phyloP scores from a whole-genome alignment of 35 echinoderm and acorn worm genomes.

The Holothuria glaberrima region DNA sequence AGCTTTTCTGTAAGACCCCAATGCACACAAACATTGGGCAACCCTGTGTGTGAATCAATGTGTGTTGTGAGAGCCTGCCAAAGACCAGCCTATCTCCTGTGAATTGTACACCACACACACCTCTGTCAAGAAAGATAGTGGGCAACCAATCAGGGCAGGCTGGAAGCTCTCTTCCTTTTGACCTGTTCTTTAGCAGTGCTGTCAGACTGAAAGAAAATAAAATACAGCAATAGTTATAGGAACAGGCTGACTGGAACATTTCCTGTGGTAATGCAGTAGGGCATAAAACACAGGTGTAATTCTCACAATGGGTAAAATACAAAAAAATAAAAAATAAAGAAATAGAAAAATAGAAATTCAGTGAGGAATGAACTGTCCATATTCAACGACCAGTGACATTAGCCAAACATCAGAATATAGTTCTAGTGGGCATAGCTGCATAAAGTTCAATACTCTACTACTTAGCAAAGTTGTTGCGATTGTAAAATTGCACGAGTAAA shows the following conservation, averaged over 20 bases:
- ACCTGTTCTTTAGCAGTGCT: constrained; percentile 7
- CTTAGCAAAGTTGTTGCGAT: too few species aligned
- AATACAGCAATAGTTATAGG: not conserved
- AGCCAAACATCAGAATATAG: too few species aligned
- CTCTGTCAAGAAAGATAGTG: not conserved
- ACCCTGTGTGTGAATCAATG: not conserved
- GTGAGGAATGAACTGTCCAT: too few species aligned
- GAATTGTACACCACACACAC: not conserved
- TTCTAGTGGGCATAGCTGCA: too few species aligned
- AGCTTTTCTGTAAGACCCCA: not conserved
- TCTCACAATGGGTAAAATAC: not conserved
- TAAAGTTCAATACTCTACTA: too few species aligned
- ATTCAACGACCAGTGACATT: too few species aligned
- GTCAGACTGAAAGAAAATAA: constrained; percentile 45
- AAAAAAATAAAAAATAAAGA: too few species aligned
- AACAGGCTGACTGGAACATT: constrained; percentile 26
- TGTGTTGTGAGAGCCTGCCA: not conserved
- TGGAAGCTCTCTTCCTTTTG: constrained; percentile 31
- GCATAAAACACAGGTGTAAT: not conserved
- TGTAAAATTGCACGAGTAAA: too few species aligned
- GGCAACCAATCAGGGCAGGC: constrained; percentile 8
- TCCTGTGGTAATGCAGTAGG: constrained; percentile 33
- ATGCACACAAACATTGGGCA: not conserved
- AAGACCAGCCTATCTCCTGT: not conserved
- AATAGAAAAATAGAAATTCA: too few species aligned